Percentiles rank a stretch among this genome's conserved stretches.
Conservation (phyloP, 2,888 invertebrate species). For the Hypolimnas misippus region DNA sequence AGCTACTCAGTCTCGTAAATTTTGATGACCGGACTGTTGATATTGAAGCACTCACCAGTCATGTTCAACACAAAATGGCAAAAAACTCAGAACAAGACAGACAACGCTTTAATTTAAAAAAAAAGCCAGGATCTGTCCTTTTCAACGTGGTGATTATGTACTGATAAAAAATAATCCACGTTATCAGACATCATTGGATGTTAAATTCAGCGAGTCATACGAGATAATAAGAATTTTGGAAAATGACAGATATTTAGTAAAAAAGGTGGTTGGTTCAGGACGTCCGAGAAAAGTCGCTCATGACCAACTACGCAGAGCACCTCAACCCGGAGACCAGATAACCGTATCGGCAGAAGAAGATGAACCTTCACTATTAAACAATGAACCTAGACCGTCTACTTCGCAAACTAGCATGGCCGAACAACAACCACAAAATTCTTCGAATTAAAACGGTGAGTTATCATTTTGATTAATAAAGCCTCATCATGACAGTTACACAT, state of each 20-base stretch:
- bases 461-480: neutral
- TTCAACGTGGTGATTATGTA: neutral
- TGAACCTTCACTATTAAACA: neutral
- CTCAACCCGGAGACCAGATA: constrained; percentile 36
- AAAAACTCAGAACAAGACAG: no score
- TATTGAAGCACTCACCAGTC: constrained; percentile 26
- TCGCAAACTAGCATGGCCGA: neutral
- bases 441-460: neutral
- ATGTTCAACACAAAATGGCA: no score
- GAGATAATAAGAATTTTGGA: constrained; percentile 37
- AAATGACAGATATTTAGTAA: constrained; percentile 43
- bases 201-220: constrained; percentile 42
- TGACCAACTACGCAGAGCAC: constrained; percentile 42
- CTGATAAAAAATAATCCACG: constrained; percentile 40
- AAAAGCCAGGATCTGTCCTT: no score
- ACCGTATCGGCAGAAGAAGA: constrained; percentile 30
- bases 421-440: no score
- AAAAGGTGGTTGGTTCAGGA: constrained; percentile 36
- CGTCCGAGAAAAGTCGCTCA: constrained; percentile 44
- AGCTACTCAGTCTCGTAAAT: constrained; percentile 37
- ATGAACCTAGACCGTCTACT: neutral
- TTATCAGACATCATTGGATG: constrained; percentile 40
- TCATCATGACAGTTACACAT: neutral
- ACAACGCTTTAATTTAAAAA: no score
- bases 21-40: constrained; percentile 36